Evolutionary conservation across 2,888 invertebrate species (phyloP).

Genomic region (Polyommatus icarus): DNA sequence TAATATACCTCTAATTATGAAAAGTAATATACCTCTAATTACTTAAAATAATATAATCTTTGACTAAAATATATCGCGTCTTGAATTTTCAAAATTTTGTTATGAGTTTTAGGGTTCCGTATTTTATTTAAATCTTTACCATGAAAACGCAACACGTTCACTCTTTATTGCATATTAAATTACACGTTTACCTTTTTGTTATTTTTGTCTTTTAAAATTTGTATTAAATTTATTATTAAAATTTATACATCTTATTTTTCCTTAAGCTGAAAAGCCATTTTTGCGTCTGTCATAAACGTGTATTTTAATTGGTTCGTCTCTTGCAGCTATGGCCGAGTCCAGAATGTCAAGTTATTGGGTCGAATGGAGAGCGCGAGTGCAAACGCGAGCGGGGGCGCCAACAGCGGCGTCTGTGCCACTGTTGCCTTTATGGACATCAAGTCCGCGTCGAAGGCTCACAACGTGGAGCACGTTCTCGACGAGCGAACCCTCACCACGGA

Average conservation of each 20-base stretch:
- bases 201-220: neutral
- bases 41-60: too few species aligned
- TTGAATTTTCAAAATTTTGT: too few species aligned
- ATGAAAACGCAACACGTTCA: too few species aligned
- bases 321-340: conserved; percentile 97
- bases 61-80: too few species aligned
- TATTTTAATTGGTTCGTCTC: conserved; percentile 46
- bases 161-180: neutral
- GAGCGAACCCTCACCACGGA: conserved; percentile 93
- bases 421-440: conserved; percentile 98
- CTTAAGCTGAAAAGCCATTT: neutral
- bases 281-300: neutral
- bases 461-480: conserved; percentile 93
- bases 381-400: conserved; percentile 75
- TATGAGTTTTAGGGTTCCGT: too few species aligned
- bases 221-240: too few species aligned
- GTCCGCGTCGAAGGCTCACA: conserved; percentile 96
- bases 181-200: neutral
- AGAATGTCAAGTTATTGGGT: conserved; percentile 96
- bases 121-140: too few species aligned
- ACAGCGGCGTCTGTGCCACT: conserved; percentile 89
- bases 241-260: neutral
- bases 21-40: too few species aligned
- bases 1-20: too few species aligned
- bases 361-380: conserved; percentile 77